These are phyloP conservation scores for Proterorhinus semilunaris DNA, from an alignment of 2,113 vertebrate species.

Conservation along the genomic window DNA sequence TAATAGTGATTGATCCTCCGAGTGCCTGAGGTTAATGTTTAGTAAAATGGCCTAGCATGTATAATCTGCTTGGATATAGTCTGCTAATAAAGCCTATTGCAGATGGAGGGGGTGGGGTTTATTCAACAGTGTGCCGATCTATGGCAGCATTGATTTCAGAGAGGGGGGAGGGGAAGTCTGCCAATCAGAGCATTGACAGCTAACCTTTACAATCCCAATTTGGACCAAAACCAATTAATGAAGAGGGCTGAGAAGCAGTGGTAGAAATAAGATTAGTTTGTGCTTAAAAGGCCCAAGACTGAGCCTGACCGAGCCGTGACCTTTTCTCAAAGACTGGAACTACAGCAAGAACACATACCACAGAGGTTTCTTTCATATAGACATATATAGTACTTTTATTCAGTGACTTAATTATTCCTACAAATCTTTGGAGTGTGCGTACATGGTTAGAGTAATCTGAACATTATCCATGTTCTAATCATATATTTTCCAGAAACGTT, in stretches of 20 bases:
- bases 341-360: not conserved
- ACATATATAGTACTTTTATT: no score
- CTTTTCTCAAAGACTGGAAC: slow-evolving; percentile 8
- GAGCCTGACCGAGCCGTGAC: not conserved
- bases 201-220: slow-evolving; percentile 43
- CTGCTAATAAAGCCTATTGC: slow-evolving; percentile 62
- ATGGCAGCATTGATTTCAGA: slow-evolving; percentile 47
- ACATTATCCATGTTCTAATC: no score
- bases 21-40: slow-evolving; percentile 18
- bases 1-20: slow-evolving; percentile 8
- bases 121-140: slow-evolving; percentile 41
- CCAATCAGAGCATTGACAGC: slow-evolving; percentile 49
- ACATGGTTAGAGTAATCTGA: no score
- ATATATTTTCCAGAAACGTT: no score
- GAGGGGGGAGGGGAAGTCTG: slow-evolving; percentile 38
- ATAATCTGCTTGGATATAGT: slow-evolving; percentile 45
- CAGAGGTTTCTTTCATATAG: not conserved
- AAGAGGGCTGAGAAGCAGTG: slow-evolving; percentile 36
- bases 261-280: slow-evolving; percentile 54
- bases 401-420: not conserved
- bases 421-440: not conserved
- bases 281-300: slow-evolving; percentile 39
- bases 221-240: slow-evolving; percentile 64
- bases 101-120: slow-evolving; percentile 48
- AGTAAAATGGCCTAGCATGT: slow-evolving; percentile 38